Conservation (phyloP, 2,797 vertebrate genomes). For the Mustela erminea region DNA sequence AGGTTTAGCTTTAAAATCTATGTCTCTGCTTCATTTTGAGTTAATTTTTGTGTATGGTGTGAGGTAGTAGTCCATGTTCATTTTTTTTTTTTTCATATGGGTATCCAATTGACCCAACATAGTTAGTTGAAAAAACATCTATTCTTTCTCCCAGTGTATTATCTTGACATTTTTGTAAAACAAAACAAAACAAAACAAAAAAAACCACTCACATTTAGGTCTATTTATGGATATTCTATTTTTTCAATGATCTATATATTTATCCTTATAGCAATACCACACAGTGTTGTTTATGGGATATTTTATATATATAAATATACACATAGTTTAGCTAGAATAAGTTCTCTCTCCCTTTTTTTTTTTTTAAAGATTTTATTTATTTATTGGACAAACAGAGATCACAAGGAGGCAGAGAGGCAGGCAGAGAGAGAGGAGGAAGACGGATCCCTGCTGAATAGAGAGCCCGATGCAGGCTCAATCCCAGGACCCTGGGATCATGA, state of each 20-base stretch:
- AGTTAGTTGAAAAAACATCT: not conserved
- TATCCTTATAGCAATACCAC: not conserved
- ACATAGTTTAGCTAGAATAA: too few species aligned
- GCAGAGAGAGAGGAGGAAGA: too few species aligned
- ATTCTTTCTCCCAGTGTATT: not conserved
- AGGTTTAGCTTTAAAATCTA: not conserved
- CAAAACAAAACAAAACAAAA: too few species aligned
- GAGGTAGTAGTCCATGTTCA: too few species aligned
- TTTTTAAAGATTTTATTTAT: too few species aligned
- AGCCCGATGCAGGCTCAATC: accelerated
- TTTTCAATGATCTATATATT: not conserved
- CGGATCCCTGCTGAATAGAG: too few species aligned
- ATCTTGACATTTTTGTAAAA: not conserved
- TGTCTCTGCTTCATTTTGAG: not conserved
- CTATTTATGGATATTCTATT: not conserved
- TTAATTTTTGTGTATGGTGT: not conserved
- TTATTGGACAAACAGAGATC: too few species aligned
- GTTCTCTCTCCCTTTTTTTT: too few species aligned
- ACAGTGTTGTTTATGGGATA: not conserved
- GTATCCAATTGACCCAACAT: not conserved
- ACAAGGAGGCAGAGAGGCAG: too few species aligned
- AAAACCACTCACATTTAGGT: not conserved
- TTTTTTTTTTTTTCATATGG: not conserved
- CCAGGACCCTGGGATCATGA: too few species aligned
- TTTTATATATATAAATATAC: too few species aligned